phyloP scores from a whole-genome alignment of 1,140 invertebrate species.

The Diorhabda sublineata region DNA sequence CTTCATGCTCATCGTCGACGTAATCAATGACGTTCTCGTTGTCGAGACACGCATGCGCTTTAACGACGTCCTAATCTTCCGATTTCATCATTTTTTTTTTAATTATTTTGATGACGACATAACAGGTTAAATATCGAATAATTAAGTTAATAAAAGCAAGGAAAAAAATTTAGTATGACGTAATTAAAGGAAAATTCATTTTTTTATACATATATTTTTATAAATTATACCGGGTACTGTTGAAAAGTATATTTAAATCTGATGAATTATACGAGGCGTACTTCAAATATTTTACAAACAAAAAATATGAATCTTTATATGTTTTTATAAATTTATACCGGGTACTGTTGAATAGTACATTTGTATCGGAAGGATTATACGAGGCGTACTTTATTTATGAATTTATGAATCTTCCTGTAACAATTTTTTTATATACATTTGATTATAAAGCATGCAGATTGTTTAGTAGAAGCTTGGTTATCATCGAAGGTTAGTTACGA shows the following conservation, averaged over 20 bases:
- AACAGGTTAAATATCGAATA: neutral
- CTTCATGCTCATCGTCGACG: constrained; percentile 27
- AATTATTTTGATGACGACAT: constrained; percentile 5
- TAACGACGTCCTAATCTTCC: neutral
- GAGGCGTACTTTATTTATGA: neutral
- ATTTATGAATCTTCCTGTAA: neutral
- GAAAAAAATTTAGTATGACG: too few relatives aligned
- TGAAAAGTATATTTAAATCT: too few relatives aligned
- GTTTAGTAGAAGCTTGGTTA: constrained; percentile 11
- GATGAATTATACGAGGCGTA: too few relatives aligned
- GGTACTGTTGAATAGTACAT: neutral
- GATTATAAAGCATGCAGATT: constrained; percentile 4
- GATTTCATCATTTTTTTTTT: neutral
- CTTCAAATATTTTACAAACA: too few relatives aligned
- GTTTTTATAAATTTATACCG: too few relatives aligned
- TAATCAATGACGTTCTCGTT: constrained; percentile 6
- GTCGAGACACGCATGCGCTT: constrained; percentile 13
- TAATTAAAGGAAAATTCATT: too few relatives aligned
- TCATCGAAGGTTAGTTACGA: neutral
- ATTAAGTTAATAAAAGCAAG: constrained; percentile 9
- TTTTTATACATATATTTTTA: too few relatives aligned
- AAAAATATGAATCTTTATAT: too few relatives aligned
- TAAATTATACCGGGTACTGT: too few relatives aligned
- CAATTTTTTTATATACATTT: neutral
- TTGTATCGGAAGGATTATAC: neutral